phyloP scores from a whole-genome alignment of 2,888 invertebrate species.

The Sisyra nigra region DNA sequence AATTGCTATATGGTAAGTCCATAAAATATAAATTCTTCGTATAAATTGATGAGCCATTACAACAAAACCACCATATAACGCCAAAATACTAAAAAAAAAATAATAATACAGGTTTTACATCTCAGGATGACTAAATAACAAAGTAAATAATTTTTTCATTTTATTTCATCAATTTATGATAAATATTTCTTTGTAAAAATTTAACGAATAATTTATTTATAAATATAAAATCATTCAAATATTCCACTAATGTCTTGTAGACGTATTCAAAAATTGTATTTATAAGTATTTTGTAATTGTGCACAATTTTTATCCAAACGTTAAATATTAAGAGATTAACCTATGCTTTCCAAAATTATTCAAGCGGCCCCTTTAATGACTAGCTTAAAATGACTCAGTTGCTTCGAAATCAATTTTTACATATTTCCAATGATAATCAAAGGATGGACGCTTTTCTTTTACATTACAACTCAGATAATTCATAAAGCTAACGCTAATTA shows the following conservation, averaged over 20 bases:
- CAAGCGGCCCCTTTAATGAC: no score
- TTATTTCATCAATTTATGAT: neutral
- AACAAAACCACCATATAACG: constrained; percentile 47
- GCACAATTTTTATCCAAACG: neutral
- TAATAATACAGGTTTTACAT: constrained; percentile 3
- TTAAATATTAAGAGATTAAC: neutral
- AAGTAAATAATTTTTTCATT: neutral
- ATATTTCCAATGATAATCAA: no score
- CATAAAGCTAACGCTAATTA: no score
- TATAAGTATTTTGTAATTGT: no score
- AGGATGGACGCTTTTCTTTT: no score
- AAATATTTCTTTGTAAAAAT: no score
- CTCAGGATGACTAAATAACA: neutral
- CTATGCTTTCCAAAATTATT: no score
- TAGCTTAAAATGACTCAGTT: no score
- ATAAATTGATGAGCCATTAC: constrained; percentile 39
- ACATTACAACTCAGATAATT: no score
- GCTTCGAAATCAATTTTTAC: no score
- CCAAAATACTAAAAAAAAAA: constrained; percentile 38
- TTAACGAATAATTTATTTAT: no score
- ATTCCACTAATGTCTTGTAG: neutral
- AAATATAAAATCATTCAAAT: neutral
- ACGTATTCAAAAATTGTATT: neutral
- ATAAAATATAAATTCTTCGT: constrained; percentile 25
- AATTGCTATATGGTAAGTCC: constrained; percentile 14